These are phyloP conservation scores for Pomatorhinus ruficollis DNA, from an alignment of 2,113 vertebrate species.

Conservation along the genomic window DNA sequence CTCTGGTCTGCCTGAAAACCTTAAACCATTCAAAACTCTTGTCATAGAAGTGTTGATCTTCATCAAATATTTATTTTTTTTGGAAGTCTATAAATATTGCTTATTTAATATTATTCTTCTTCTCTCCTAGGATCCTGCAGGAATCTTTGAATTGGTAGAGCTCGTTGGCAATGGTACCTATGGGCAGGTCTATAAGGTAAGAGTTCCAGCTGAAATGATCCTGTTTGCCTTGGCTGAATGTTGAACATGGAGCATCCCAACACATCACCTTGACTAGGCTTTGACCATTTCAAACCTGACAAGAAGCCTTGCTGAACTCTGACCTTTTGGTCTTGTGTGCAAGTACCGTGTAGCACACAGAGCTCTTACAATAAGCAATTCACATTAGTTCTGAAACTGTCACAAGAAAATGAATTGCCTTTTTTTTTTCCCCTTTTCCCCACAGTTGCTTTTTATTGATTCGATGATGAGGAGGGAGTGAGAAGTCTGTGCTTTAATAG, in stretches of 20 bases:
- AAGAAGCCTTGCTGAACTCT: neutral
- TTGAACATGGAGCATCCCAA: neutral
- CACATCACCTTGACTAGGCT: neutral
- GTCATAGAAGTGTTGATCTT: neutral
- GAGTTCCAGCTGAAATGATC: neutral
- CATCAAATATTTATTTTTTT: neutral
- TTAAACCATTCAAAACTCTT: neutral
- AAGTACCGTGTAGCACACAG: neutral
- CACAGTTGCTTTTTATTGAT: slow-evolving; percentile 42
- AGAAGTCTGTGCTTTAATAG: slow-evolving; percentile 33
- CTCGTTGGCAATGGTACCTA: slow-evolving; percentile 98
- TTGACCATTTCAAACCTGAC: neutral
- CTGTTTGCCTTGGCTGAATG: neutral
- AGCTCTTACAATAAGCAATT: neutral
- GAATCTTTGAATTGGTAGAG: slow-evolving; percentile 97
- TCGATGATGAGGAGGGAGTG: slow-evolving; percentile 31
- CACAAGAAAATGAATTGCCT: neutral
- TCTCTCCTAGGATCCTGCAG: slow-evolving; percentile 90
- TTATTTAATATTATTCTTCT: neutral
- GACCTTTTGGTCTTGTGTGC: neutral
- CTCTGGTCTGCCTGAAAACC: neutral
- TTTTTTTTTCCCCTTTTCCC: neutral
- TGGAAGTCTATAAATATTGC: neutral
- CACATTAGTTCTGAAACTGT: neutral
- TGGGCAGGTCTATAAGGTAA: slow-evolving; percentile 98